Conservation (phyloP, 1,140 invertebrate genomes). For the Drosophila paulistorum region DNA sequence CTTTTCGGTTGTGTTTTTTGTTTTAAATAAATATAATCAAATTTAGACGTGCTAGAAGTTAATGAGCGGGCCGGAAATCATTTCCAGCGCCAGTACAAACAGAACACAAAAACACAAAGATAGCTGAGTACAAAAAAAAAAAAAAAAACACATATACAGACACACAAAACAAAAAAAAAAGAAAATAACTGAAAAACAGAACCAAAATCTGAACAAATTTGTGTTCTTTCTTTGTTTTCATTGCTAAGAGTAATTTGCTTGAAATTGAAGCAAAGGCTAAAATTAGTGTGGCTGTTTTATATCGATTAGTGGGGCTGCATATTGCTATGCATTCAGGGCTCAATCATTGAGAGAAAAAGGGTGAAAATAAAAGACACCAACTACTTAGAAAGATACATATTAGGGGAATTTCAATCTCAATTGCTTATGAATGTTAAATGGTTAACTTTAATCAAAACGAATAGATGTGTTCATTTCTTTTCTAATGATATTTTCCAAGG, state of each 20-base stretch:
- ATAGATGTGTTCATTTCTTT: too few relatives aligned
- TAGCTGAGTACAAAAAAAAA: background rate
- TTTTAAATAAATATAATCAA: conserved; percentile 67
- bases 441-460: too few relatives aligned
- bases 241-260: too few relatives aligned
- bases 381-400: too few relatives aligned
- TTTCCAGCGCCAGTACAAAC: conserved; percentile 47
- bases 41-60: conserved; percentile 51
- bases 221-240: background rate
- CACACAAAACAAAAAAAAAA: background rate
- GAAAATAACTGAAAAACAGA: background rate
- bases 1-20: background rate
- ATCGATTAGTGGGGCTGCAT: background rate
- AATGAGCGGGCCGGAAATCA: conserved; percentile 70
- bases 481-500: too few relatives aligned
- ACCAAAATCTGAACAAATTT: background rate
- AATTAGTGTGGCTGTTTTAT: background rate
- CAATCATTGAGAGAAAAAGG: too few relatives aligned
- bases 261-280: background rate
- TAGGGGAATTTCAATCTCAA: background rate
- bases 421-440: background rate
- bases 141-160: too few relatives aligned
- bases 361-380: too few relatives aligned
- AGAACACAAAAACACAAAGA: conserved; percentile 10
- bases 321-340: background rate